These are phyloP conservation scores for Coleophora deauratella DNA, from an alignment of 2,888 invertebrate genomes.

Conservation along the genomic window DNA sequence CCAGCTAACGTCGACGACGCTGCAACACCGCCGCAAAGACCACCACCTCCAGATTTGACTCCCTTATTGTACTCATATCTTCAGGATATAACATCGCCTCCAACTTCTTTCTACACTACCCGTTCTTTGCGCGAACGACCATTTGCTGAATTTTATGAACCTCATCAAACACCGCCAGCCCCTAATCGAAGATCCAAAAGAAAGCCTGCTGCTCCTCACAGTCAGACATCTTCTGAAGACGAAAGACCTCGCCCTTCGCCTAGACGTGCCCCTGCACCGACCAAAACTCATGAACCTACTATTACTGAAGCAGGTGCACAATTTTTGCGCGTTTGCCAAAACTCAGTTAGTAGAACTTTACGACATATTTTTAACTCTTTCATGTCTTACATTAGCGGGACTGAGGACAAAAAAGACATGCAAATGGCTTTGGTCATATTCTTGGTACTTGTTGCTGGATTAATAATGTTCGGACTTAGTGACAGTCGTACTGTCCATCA, in stretches of 20 bases:
- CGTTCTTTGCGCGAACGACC: constrained; percentile 49
- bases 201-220: constrained; percentile 47
- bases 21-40: constrained; percentile 49
- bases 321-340: constrained; percentile 79
- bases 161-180: constrained; percentile 51
- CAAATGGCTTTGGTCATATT: constrained; percentile 86
- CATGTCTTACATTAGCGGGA: constrained; percentile 75
- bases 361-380: constrained; percentile 80
- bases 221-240: constrained; percentile 70
- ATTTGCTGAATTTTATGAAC: constrained; percentile 46
- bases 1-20: constrained; percentile 33
- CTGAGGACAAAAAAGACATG: constrained; percentile 81
- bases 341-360: constrained; percentile 76
- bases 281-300: constrained; percentile 74
- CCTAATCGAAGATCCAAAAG: constrained; percentile 65
- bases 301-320: constrained; percentile 81
- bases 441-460: constrained; percentile 83
- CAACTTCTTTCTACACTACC: constrained; percentile 59
- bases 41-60: constrained; percentile 63
- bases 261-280: constrained; percentile 46
- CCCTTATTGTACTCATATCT: constrained; percentile 68
- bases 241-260: constrained; percentile 56
- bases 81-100: constrained; percentile 68
- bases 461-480: constrained; percentile 83
- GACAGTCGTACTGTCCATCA: constrained; percentile 83